phyloP scores from a whole-genome alignment of 1,140 invertebrate genomes.

The Telenomus remus region DNA sequence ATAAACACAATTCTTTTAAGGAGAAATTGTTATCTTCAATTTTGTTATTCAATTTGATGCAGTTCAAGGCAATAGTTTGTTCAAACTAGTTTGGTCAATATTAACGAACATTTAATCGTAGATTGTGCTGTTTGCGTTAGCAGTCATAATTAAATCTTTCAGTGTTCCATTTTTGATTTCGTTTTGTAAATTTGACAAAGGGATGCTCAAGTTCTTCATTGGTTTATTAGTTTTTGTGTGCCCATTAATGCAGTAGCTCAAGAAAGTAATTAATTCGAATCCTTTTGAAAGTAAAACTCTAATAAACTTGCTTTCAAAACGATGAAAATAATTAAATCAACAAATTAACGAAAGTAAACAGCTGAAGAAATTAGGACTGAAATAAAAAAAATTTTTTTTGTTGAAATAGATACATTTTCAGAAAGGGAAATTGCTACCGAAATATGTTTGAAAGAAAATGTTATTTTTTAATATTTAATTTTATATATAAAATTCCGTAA shows the following conservation, averaged over 20 bases:
- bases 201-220: constrained; percentile 44
- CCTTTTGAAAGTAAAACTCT: constrained; percentile 37
- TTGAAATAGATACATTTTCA: too few species aligned
- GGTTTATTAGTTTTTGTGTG: constrained; percentile 43
- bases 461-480: neutral
- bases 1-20: too few species aligned
- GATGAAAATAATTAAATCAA: too few species aligned
- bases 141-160: constrained; percentile 14
- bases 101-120: neutral
- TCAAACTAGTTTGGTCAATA: neutral
- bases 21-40: too few species aligned
- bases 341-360: too few species aligned
- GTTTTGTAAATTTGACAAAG: constrained; percentile 21
- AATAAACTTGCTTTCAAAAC: constrained; percentile 21
- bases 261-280: constrained; percentile 43
- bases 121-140: constrained; percentile 19
- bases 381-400: too few species aligned
- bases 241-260: constrained; percentile 44
- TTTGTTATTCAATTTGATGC: too few species aligned
- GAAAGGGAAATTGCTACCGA: too few species aligned
- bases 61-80: neutral
- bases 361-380: too few species aligned
- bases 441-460: neutral
- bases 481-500: too few species aligned
- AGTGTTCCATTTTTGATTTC: constrained; percentile 24